Base-by-base conservation (phyloP, 2,888 invertebrate genomes). In the Acleris laterana region DNA sequence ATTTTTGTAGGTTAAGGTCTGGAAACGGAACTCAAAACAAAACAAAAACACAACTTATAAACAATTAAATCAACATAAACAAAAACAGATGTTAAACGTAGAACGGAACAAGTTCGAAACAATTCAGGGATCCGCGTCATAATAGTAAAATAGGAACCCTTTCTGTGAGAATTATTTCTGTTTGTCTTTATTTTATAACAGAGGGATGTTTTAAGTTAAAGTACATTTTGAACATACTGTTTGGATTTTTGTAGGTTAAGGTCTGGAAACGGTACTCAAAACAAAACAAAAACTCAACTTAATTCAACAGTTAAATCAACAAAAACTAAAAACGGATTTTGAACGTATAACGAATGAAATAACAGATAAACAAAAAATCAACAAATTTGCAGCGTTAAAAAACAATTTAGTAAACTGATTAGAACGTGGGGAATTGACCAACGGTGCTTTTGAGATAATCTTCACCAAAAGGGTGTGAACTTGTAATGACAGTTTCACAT, bases 281-380 rank as follows among this genome's bases (percentile, higher is more conserved):
- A 75, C 69, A 72, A 77, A 81, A 82, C 78, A 74, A 78, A 81
- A 80, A 82, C 66, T 77, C 70, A 80, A 80, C 78, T 66, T 19
- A 44, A 28, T 44, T 19, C 20, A 76, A 76, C 69, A 69, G 53
- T 67, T 22, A 77, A 77, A 76, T 74, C 72, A 78, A 79, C 70
- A 25, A 60, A 72, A 59, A 22, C 59, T 62, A 56, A 63, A 66
- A 62, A 51, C 46, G 28, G 60, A 58, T 32, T 38, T 13, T 13
- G 1, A 38, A 38, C 11, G 38, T 20, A 56, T 22, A 46, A 56
- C 32, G 49, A n/a, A 20, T 58, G 48, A 55, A 51, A 51, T 63
- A 71, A 25, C 62, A 70, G 70, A 63, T 59, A 72, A 74, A 72
- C 72, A 64, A 68, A 71, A 69, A 72, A 28, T 68, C 49, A 71